phyloP scores from a whole-genome alignment of 2,113 vertebrate species.

The Mionectes macconnelli region DNA sequence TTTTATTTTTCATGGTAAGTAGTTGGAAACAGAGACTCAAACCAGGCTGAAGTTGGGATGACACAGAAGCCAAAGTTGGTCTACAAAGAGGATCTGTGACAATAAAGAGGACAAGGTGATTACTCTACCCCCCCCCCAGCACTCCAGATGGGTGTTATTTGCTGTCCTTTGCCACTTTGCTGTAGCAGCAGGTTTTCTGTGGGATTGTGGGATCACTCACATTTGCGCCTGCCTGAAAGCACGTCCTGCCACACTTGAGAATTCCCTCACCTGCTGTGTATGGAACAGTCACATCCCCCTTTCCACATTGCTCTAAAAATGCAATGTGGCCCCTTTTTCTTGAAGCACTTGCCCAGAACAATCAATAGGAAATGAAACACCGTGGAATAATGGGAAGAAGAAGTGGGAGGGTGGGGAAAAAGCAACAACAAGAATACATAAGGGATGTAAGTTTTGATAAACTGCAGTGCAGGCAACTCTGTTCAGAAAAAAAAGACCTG shows the following conservation, averaged over 20 bases:
- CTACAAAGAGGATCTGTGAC: neutral
- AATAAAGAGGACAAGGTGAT: neutral
- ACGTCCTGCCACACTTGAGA: fast-evolving
- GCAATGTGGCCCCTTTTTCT: neutral
- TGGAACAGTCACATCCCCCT: neutral
- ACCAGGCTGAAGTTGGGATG: neutral
- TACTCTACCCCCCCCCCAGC: neutral
- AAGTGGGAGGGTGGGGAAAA: neutral
- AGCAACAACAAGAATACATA: neutral
- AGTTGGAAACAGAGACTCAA: neutral
- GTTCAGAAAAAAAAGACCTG: neutral
- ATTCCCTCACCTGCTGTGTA: neutral
- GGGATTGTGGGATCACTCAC: neutral
- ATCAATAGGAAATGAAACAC: neutral
- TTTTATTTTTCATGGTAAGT: neutral
- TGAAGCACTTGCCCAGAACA: neutral
- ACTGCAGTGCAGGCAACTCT: neutral
- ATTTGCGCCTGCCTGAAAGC: neutral
- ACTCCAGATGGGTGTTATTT: neutral
- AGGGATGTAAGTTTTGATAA: neutral
- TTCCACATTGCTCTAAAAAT: neutral
- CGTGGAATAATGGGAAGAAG: neutral
- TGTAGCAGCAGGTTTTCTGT: neutral
- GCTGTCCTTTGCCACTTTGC: neutral
- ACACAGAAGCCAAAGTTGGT: neutral